Conservation (phyloP, 2,888 invertebrate genomes). For the Drosophila dives region DNA sequence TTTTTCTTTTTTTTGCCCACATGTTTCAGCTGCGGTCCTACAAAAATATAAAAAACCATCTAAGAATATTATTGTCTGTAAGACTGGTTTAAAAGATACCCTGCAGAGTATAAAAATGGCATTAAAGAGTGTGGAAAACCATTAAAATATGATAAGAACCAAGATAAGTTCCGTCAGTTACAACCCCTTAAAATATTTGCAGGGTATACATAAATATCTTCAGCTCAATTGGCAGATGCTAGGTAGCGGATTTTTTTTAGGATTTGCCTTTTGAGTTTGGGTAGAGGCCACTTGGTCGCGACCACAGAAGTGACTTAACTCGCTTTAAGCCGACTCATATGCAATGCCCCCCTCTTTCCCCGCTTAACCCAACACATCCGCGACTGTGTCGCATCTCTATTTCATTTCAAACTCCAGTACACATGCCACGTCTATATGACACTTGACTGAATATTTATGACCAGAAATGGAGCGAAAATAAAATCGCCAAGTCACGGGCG, state of each 20-base stretch:
- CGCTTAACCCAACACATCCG: not conserved
- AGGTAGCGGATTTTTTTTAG: constrained; percentile 35
- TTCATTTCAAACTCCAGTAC: constrained; percentile 78
- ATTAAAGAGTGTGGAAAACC: not conserved
- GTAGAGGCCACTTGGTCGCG: constrained; percentile 70
- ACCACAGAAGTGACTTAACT: constrained; percentile 79
- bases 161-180: not conserved
- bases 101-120: not conserved
- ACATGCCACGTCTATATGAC: constrained; percentile 77
- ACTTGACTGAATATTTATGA: constrained; percentile 80
- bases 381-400: constrained; percentile 47
- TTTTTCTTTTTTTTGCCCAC: constrained; percentile 6
- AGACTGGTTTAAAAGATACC: not conserved
- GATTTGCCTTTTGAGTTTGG: constrained; percentile 28
- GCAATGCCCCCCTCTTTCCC: not conserved
- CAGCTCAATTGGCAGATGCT: constrained; percentile 50
- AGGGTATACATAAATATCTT: constrained; percentile 29
- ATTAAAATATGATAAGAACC: not conserved
- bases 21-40: constrained; percentile 38
- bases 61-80: not conserved
- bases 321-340: constrained; percentile 68
- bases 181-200: not conserved
- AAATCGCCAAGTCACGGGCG: constrained; percentile 77
- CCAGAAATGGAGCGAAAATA: constrained; percentile 80
- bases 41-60: constrained; percentile 21